Percentiles rank a stretch among this genome's conserved stretches.
Conservation (phyloP, 1,140 invertebrate species). For the Zaprionus ornatus region DNA sequence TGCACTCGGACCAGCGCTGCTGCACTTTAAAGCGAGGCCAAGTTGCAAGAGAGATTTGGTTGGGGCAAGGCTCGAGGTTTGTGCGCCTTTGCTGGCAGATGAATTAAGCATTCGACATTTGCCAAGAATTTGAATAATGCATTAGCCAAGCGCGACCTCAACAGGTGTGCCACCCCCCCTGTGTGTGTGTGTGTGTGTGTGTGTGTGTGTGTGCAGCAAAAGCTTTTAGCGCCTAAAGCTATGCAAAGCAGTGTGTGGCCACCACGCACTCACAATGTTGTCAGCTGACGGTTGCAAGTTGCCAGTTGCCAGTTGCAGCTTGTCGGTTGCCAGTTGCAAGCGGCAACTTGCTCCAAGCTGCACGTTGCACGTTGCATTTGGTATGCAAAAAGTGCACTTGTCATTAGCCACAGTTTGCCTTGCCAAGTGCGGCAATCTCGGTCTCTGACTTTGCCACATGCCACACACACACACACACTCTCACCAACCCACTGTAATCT, state of each 20-base stretch:
- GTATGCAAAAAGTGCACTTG: slow-evolving; percentile 46
- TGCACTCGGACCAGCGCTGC: slow-evolving; percentile 49
- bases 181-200: neutral
- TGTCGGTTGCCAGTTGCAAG: slow-evolving; percentile 1
- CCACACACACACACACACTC: slow-evolving; percentile 24
- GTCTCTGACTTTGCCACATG: slow-evolving; percentile 24
- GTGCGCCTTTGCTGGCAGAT: slow-evolving; percentile 13
- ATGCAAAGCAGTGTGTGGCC: slow-evolving; percentile 56
- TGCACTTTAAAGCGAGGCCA: slow-evolving; percentile 61
- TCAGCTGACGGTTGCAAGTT: neutral
- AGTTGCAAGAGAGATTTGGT: neutral
- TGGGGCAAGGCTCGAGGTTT: neutral
- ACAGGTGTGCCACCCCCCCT: slow-evolving; percentile 34
- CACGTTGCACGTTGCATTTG: slow-evolving; percentile 28
- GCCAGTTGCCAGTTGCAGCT: neutral
- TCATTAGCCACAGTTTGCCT: slow-evolving; percentile 52
- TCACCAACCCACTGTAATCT: slow-evolving; percentile 56
- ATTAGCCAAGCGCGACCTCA: slow-evolving; percentile 30
- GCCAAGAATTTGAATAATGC: slow-evolving; percentile 70
- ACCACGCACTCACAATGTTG: slow-evolving; percentile 24
- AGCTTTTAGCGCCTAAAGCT: slow-evolving; percentile 75
- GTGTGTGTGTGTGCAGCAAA: slow-evolving; percentile 40
- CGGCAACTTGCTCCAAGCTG: neutral
- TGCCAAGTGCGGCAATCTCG: slow-evolving; percentile 21
- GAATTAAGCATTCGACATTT: slow-evolving; percentile 62